Evolutionary conservation across 35 echinoderm and acorn worm genomes (phyloP).

Genomic region (Nesometra sesokonis): DNA sequence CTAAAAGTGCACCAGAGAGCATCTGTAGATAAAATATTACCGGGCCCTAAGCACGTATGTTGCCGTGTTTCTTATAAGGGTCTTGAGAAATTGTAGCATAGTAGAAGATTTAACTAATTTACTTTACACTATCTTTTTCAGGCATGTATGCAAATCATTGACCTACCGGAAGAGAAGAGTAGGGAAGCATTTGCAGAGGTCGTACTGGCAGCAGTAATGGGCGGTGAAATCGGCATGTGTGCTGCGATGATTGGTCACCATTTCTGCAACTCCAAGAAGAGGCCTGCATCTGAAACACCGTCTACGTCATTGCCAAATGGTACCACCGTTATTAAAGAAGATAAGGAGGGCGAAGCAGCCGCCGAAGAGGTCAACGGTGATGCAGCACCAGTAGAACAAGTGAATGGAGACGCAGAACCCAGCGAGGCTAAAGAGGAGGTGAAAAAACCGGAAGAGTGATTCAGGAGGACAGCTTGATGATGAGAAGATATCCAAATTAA

Average conservation of each 20-base stretch:
- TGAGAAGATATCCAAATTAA: not conserved
- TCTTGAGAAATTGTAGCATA: too few species aligned
- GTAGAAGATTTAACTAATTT: too few species aligned
- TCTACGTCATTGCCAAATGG: not conserved
- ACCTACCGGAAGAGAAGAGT: not conserved
- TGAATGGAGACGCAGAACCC: not conserved
- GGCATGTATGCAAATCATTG: not conserved
- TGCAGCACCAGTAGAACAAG: not conserved
- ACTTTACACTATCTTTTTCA: not conserved
- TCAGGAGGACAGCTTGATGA: not conserved
- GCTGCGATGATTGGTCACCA: not conserved
- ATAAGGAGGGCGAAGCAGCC: not conserved
- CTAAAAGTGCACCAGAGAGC: too few species aligned
- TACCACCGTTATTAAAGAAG: not conserved
- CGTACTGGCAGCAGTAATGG: not conserved
- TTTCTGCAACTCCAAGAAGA: not conserved
- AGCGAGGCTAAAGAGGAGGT: not conserved
- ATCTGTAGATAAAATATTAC: too few species aligned
- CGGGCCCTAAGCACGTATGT: too few species aligned
- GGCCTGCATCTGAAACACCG: not conserved
- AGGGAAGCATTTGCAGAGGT: not conserved
- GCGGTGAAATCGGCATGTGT: not conserved
- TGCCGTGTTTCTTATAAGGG: too few species aligned
- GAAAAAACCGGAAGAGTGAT: not conserved
- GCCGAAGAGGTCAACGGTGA: not conserved